Percentiles rank a stretch among this genome's conserved stretches.
Conservation (phyloP, 2,888 invertebrate species). For the Tetragonisca angustula region DNA sequence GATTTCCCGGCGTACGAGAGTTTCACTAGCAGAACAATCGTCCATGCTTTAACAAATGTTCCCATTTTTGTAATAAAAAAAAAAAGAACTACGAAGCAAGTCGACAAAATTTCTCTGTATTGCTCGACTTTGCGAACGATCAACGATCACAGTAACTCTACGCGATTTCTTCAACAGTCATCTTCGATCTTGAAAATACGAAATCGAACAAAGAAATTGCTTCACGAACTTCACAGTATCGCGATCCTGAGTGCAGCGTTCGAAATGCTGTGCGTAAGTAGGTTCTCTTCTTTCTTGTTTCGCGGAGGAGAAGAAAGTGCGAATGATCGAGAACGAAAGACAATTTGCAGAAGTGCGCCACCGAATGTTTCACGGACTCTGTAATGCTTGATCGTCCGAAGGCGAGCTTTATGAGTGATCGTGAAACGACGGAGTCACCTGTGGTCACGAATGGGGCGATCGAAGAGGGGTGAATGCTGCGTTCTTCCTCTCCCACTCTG, state of each 20-base stretch:
- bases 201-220: not conserved
- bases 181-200: not conserved
- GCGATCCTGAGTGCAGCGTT: not conserved
- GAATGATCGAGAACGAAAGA: not conserved
- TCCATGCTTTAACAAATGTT: slow-evolving; percentile 43
- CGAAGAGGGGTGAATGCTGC: slow-evolving; percentile 64
- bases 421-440: slow-evolving; percentile 61
- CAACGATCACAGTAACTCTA: slow-evolving; percentile 7
- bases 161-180: not conserved
- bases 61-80: slow-evolving; percentile 26
- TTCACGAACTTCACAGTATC: slow-evolving; percentile 14
- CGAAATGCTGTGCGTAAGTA: too few relatives aligned
- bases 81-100: not conserved
- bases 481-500: slow-evolving; percentile 55
- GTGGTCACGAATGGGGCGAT: slow-evolving; percentile 51
- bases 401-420: slow-evolving; percentile 69
- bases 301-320: not conserved
- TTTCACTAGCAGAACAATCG: slow-evolving; percentile 30
- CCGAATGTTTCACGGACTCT: slow-evolving; percentile 50
- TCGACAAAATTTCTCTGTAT: not conserved
- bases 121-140: not conserved
- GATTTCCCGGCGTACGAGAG: slow-evolving; percentile 66
- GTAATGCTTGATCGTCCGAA: slow-evolving; percentile 58
- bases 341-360: slow-evolving; percentile 16
- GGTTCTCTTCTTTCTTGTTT: not conserved